phyloP scores from a whole-genome alignment of 2,113 vertebrate genomes.

The Eptesicus fuscus region DNA sequence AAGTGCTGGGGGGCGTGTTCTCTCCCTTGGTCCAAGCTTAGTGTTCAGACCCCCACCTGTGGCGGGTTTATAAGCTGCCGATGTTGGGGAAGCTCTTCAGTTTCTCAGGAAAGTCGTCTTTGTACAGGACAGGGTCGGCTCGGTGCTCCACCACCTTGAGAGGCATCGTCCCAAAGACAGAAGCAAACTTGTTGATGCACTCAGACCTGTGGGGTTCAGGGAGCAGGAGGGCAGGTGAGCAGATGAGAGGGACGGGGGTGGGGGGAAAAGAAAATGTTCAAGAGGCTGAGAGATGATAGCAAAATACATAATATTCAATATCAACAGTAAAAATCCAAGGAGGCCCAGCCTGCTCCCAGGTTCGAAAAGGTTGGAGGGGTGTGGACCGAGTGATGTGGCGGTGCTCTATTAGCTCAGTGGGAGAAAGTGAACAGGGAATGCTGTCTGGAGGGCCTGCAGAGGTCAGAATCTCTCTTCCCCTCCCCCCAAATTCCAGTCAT shows the following conservation, averaged over 20 bases:
- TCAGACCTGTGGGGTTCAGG: conserved; percentile 87
- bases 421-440: conserved; percentile 69
- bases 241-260: background rate
- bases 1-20: background rate
- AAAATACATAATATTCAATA: background rate
- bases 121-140: conserved; percentile 96
- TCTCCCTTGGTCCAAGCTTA: background rate
- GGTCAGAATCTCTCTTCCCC: conserved; percentile 75
- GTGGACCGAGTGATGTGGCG: conserved; percentile 1
- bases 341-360: background rate
- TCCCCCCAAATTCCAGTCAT: conserved; percentile 85
- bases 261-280: background rate
- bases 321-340: background rate
- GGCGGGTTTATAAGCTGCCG: conserved; percentile 89
- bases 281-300: background rate
- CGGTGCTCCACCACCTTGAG: conserved; percentile 98
- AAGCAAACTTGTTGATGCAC: conserved; percentile 99
- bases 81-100: conserved; percentile 99
- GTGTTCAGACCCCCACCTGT: background rate
- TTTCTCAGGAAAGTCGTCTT: conserved; percentile 98
- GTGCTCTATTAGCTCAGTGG: conserved; percentile 52
- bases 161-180: conserved; percentile 97
- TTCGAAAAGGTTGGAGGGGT: conserved; percentile 18
- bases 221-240: background rate
- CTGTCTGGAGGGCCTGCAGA: conserved; percentile 70